Evolutionary conservation across 1,140 invertebrate genomes (phyloP), one percentile per base, ranked within the genome.

Genomic region (Aporrectodea caliginosa): DNA sequence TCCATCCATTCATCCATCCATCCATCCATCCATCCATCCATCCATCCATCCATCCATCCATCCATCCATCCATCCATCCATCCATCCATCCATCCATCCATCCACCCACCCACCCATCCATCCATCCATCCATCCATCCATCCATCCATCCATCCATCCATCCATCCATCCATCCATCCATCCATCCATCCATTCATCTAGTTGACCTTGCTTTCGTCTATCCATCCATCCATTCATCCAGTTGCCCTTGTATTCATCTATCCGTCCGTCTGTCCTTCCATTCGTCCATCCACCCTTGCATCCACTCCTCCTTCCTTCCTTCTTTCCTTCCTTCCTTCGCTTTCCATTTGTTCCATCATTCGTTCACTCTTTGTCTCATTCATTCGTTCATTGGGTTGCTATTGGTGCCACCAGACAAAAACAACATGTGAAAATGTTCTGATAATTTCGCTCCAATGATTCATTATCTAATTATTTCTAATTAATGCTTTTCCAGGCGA

Each of bases 21-120:
- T n/a, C n/a, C n/a, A n/a, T n/a, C n/a, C n/a, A n/a, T n/a, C n/a
- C n/a, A n/a, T n/a, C n/a, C n/a, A 70, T 70, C 69, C 69, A 70
- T 70, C 69, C 69, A 70, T 70, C 69, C 69, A 70, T 70, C 69
- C 69, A 70, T 70, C 69, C 69, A 70, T 70, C 69, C 69, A 70
- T 70, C 69, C 69, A 70, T 70, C 69, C 69, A 70, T 70, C 69
- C 69, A 70, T 70, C 69, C 69, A 70, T 70, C 69, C 69, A 70
- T 70, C 69, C 69, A 70, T 70, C 69, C 69, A 70, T 70, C 69
- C 69, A n/a, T n/a, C n/a, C n/a, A n/a, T n/a, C n/a, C n/a, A n/a
- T n/a, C n/a, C n/a, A n/a, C n/a, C n/a, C n/a, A n/a, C n/a, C n/a
- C n/a, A n/a, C n/a, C n/a, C n/a, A n/a, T n/a, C n/a, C n/a, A n/a